Percentiles rank a stretch among this genome's conserved stretches.
Conservation (phyloP, 2,797 vertebrate species). For the Coccyzus lansbergi region DNA sequence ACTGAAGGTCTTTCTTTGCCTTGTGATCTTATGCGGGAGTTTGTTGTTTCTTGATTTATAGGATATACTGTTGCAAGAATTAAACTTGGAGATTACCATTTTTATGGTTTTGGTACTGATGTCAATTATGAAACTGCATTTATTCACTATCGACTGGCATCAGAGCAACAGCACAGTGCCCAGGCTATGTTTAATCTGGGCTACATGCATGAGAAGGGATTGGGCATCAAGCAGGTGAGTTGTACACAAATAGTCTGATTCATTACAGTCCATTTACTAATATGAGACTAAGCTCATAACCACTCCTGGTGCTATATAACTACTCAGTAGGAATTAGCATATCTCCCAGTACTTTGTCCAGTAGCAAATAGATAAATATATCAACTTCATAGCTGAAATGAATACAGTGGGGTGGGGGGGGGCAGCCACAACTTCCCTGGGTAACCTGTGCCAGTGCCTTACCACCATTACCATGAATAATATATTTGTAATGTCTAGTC, state of each 20-base stretch:
- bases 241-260: background rate
- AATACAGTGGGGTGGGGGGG: too few species aligned
- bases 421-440: too few species aligned
- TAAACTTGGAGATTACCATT: constrained; percentile 98
- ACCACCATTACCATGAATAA: too few species aligned
- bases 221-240: constrained; percentile 95
- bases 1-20: background rate
- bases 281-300: background rate
- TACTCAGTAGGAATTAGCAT: background rate
- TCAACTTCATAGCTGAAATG: background rate
- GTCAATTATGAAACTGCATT: constrained; percentile 97
- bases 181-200: constrained; percentile 99
- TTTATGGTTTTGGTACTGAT: constrained; percentile 96
- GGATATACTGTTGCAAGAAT: constrained; percentile 96
- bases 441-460: too few species aligned
- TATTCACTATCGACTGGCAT: constrained; percentile 96
- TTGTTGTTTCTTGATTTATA: constrained; percentile 56
- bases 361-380: background rate
- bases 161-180: constrained; percentile 96
- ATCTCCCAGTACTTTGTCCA: background rate
- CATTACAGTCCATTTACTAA: background rate
- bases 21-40: background rate
- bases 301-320: background rate
- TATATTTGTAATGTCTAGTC: too few species aligned
- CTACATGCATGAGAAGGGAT: constrained; percentile 98